Evolutionary conservation across 2,797 vertebrate species (phyloP), one percentile per base, ranked within the genome.

Genomic region (Emys orbicularis): DNA sequence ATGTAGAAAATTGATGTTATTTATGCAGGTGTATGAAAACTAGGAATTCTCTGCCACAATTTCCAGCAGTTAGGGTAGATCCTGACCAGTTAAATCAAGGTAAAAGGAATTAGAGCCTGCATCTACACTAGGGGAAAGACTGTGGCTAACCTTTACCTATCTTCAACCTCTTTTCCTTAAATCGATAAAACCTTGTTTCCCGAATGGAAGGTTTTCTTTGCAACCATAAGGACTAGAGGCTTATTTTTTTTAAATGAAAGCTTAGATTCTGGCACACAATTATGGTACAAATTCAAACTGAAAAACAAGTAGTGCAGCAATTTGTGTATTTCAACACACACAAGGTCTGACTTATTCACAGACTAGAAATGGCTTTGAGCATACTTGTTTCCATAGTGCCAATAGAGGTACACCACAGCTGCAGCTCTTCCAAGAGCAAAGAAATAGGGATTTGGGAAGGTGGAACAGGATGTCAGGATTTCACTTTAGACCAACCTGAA

Each of bases 61-160:
- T 76, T 49, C 44, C 44, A 49, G 74, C 27, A 77, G 74, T 77
- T 49, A 49, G 44, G n/a, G 44, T 49, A 44, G 81, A 59, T 3
- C 19, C 34, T 61, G 61, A 68, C 41, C 81, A 94, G 21, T n/a
- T 83, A 89, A 87, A 7, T 79, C 34, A 47, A 95, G 87, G 1
- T 23, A 57, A 79, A 11, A 86, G 15, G 25, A 56, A 80, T 16
- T 34, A 81, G 6, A 47, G 80, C 4, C 34, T 65, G 79, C 3
- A 49, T 82, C 25, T 76, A 25, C 37, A 29, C 37, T 1, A 37
- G 59, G 21, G 31, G 81, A n/a, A 79, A 90, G 50, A 13, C n/a
- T 87, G 27, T 18, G 34, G 18, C n/a, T 56, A 37, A n/a, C 9
- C 83, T 29, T 47, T 27, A 74, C 16, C 21, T 79, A 18, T 31